Base-by-base conservation (phyloP, 1,140 invertebrate genomes). In the Propsilocerus akamusi region DNA sequence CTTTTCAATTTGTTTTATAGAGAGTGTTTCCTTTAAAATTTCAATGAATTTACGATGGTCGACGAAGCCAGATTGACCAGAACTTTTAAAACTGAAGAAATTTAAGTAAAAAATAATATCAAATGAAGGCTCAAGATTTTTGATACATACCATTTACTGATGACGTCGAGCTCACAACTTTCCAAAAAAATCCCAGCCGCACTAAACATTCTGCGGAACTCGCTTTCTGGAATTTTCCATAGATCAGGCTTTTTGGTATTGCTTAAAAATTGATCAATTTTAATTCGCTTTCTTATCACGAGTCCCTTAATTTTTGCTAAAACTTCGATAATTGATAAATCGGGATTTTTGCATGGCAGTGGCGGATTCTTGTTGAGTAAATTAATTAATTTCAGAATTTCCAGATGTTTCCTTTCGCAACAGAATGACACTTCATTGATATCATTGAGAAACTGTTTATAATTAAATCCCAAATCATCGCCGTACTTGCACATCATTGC, bases 381-480 rank as follows among this genome's bases (percentile, higher is more conserved):
- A 12, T 22, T 23, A 14, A 30, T 28, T 46, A 28, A 32, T n/a
- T 47, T 49, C 4, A 26, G 4, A 14, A 52, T 12, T 12, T 22
- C 4, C 14, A 50, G 17, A 50, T 47, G 10, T 14, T 34, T 23
- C 2, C 5, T 2, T 50, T 50, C 23, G n/a, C n/a, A n/a, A 3
- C 2, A 4, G 7, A 28, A 14, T n/a, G 26, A 49, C 3, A 28
- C 25, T n/a, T 26, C 14, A 26, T 74, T 70, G 2, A 76, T 67
- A 58, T 82, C 78, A 34, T 71, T 67, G 24, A 83, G 59, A 52
- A 84, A 75, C 52, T 70, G 69, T 28, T 70, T 66, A 57, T 83
- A 84, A 64, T 75, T 75, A 57, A 83, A 82, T 17, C 81, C 81
- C 50, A 76, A 59, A 56, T 80, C 74, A 58, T 83, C 75, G 46